Base-by-base conservation (phyloP, 1,140 invertebrate species). In the Choristoneura fumiferana region DNA sequence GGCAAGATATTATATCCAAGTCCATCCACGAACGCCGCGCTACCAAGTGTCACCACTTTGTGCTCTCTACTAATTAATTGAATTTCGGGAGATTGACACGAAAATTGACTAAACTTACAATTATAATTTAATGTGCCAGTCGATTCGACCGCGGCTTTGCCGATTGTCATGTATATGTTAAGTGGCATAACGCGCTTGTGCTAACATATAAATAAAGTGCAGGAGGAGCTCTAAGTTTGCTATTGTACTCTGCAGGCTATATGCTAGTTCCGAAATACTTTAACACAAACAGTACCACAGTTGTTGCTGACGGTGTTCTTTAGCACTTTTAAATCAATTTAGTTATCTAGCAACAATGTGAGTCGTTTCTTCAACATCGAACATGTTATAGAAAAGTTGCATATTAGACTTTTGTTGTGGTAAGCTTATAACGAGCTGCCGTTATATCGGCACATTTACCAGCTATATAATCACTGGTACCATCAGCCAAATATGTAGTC, bases 51-150 rank as follows among this genome's bases (percentile, higher is more conserved):
- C 62, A 71, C 59, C 58, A n/a, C n/a, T n/a, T 72, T 73, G 78
- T 73, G 68, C 74, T 73, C 58, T 67, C 82, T 86, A 86, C 85
- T 83, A 84, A 88, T 80, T 88, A 88, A 86, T 88, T 88, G 85
- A 88, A 85, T 88, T 86, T 88, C 83, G 85, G 85, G 85, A 88
- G 83, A 88, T 87, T 86, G 79, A 86, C 85, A 84, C 81, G 75
- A 84, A 83, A 88, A 87, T 88, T 88, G 83, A 88, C 84, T 85
- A 84, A 83, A 80, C 74, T 87, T 87, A 87, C 81, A 73, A 65
- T 73, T 76, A 73, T 39, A 70, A 15, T 49, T 49, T 49, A 33
- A 49, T 22, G 43, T 49, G 43, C 22, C 22, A 49, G 43, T 49
- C 43, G 43, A 49, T 22, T 22, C 18, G 17, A 29, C 43, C 43